Conservation (phyloP, 2,797 vertebrate genomes). For the Paguma larvata region DNA sequence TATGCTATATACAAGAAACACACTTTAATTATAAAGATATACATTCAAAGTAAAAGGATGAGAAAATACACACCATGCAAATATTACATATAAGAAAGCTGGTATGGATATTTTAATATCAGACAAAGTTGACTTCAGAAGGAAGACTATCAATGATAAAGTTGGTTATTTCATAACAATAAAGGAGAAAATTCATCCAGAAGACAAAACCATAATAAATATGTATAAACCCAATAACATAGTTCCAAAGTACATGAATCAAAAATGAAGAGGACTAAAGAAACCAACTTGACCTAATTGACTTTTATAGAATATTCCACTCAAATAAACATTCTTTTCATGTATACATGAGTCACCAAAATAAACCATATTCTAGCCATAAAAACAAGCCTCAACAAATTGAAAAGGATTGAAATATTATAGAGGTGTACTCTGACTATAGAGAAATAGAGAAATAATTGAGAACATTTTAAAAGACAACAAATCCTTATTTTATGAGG, state of each 20-base stretch:
- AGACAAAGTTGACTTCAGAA: background rate
- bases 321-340: background rate
- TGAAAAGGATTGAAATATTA: too few relatives aligned
- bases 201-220: background rate
- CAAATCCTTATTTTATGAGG: background rate
- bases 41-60: background rate
- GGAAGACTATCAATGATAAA: background rate
- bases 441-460: background rate
- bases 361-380: too few relatives aligned
- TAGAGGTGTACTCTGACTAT: too few relatives aligned
- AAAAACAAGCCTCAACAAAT: too few relatives aligned
- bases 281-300: background rate
- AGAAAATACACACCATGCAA: background rate
- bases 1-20: background rate
- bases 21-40: background rate
- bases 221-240: background rate
- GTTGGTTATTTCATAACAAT: background rate
- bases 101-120: background rate
- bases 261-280: background rate
- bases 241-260: background rate
- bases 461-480: background rate
- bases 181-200: background rate
- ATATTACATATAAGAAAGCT: background rate
- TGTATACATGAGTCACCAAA: too few relatives aligned
- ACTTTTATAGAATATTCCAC: background rate